Base-by-base conservation (phyloP, 2,888 invertebrate species). In the Eupelmus urozonus region DNA sequence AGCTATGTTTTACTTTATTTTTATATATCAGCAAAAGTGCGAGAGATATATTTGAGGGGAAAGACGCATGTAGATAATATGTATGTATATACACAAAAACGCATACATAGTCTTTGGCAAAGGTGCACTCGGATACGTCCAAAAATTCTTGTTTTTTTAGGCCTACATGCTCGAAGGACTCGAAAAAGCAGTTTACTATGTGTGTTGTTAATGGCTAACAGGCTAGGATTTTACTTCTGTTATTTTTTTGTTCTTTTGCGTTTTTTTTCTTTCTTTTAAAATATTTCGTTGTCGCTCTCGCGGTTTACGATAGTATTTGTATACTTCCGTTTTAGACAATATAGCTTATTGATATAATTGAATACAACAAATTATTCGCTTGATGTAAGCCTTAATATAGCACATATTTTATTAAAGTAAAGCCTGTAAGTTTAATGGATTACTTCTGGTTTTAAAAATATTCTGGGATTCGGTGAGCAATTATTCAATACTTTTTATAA, bases 231-330 rank as follows among this genome's bases (percentile, higher is more conserved):
- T 60, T 70, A 65, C 49, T 72, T 77, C 29, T 60, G 49, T 75
- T 42, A 55, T 57, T 74, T 63, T 70, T 80, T 70, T 71, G 62
- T 42, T 73, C 49, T 73, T 76, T 66, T 65, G 75, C 49, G 45
- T 63, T 27, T 73, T 79, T 53, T 73, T 76, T 79, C 25, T 63
- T 77, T 71, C 75, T 71, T 81, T 81, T 77, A 81, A 81, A 83
- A 80, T 83, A 84, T 79, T 85, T 86, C 85, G 85, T 85, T 86
- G 85, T 83, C 82, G 78, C 79, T 82, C 73, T 79, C 73, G 75
- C 66, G 75, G 23, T 75, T 80, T 76, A 69, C 7, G 29, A n/a
- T n/a, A n/a, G n/a, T n/a, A n/a, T n/a, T n/a, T n/a, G n/a, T n/a
- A n/a, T n/a, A n/a, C n/a, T n/a, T n/a, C n/a, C n/a, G n/a, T 57